These are phyloP conservation scores for Eubucco bourcierii DNA, from an alignment of 2,113 vertebrate species.

Conservation along the genomic window DNA sequence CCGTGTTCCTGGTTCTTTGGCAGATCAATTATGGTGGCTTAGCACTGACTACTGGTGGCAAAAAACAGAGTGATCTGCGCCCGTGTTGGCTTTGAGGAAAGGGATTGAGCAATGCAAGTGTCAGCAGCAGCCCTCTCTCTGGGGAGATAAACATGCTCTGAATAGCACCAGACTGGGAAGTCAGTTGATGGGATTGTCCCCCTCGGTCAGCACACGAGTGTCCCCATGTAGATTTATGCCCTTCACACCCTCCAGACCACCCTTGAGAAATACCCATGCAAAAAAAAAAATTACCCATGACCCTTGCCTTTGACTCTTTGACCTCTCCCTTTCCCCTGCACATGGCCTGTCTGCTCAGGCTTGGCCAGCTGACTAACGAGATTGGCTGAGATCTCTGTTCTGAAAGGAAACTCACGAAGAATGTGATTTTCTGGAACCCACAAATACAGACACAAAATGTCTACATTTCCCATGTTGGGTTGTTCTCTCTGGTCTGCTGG, in stretches of 20 bases:
- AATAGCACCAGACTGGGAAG: neutral
- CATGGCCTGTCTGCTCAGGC: neutral
- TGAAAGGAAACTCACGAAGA: neutral
- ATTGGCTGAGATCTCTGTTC: neutral
- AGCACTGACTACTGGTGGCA: neutral
- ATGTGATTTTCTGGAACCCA: conserved; percentile 4
- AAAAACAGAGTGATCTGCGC: neutral
- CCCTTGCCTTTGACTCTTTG: conserved; percentile 31
- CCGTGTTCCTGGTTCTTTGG: accelerated
- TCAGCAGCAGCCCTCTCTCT: neutral
- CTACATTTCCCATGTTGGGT: neutral
- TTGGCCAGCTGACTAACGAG: conserved; percentile 49
- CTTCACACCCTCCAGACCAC: conserved; percentile 29
- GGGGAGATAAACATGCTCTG: neutral
- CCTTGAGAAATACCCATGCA: conserved; percentile 36
- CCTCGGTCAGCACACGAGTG: neutral
- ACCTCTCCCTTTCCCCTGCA: neutral
- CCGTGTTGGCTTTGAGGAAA: neutral
- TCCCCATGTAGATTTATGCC: neutral
- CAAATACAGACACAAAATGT: neutral
- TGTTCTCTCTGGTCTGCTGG: neutral
- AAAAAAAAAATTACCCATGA: conserved; percentile 51
- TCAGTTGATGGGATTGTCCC: neutral
- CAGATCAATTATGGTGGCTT: neutral
- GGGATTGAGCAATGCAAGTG: neutral